Evolutionary conservation across 2,113 vertebrate species (phyloP).

Genomic region (Calidris pygmaea): DNA sequence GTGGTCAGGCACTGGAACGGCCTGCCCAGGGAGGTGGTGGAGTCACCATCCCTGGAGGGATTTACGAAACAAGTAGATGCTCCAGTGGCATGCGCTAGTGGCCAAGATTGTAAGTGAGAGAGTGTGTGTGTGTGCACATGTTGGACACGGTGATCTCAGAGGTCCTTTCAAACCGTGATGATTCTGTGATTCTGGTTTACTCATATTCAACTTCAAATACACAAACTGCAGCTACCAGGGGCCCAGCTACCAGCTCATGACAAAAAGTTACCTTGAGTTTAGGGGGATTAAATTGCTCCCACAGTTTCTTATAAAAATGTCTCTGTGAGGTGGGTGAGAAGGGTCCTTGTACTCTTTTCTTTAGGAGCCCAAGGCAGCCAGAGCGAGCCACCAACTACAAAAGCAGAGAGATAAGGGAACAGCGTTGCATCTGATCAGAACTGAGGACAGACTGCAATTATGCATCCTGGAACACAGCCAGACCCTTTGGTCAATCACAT

Average conservation of each 20-base stretch:
- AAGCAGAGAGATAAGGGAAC: background rate
- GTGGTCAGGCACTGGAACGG: too few species aligned
- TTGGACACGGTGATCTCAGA: too few species aligned
- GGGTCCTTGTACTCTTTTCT: background rate
- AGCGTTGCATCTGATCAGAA: background rate
- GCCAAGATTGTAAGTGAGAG: too few species aligned
- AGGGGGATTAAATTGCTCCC: background rate
- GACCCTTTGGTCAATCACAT: background rate
- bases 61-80: too few species aligned
- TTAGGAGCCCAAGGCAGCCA: background rate
- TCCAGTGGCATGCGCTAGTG: too few species aligned
- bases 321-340: background rate
- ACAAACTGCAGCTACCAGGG: background rate
- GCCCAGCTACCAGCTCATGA: background rate
- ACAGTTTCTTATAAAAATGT: background rate
- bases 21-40: too few species aligned
- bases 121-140: too few species aligned
- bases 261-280: background rate
- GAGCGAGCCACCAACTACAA: background rate
- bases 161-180: too few species aligned
- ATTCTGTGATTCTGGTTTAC: background rate
- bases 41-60: too few species aligned
- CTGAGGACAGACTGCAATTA: background rate
- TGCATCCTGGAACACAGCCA: background rate
- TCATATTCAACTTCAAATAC: background rate